phyloP scores from a whole-genome alignment of 2,113 vertebrate species.

The Sciurus niger region DNA sequence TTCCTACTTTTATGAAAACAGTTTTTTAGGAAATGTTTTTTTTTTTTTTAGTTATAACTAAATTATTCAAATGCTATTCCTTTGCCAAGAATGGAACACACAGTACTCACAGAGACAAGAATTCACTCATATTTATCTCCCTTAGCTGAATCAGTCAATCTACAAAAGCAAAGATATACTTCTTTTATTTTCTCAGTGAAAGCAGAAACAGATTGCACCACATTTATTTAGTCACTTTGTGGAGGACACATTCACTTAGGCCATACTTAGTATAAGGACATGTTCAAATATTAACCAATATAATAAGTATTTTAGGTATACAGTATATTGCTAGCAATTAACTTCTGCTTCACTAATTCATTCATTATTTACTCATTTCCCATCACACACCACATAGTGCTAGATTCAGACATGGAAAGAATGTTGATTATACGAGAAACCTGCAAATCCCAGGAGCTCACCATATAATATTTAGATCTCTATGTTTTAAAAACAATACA shows the following conservation, averaged over 20 bases:
- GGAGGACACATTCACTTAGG: neutral
- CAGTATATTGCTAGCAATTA: rapidly evolving
- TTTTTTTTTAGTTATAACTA: neutral
- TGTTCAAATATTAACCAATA: neutral
- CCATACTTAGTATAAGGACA: neutral
- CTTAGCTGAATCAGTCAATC: neutral
- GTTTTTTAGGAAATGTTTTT: neutral
- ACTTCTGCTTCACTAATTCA: neutral
- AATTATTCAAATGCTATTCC: neutral
- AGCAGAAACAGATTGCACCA: neutral
- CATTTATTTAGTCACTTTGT: neutral
- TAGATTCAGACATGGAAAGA: neutral
- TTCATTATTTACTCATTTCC: neutral
- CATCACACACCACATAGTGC: neutral
- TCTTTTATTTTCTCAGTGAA: neutral
- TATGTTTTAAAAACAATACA: neutral
- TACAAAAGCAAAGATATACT: neutral
- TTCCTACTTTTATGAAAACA: neutral
- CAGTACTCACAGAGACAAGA: neutral
- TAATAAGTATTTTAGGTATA: neutral
- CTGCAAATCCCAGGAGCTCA: neutral
- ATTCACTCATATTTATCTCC: neutral
- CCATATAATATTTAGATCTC: neutral
- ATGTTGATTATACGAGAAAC: neutral
- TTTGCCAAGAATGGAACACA: neutral